These are phyloP conservation scores for Leucophenga maculata DNA, from an alignment of 2,888 invertebrate species.

Conservation along the genomic window DNA sequence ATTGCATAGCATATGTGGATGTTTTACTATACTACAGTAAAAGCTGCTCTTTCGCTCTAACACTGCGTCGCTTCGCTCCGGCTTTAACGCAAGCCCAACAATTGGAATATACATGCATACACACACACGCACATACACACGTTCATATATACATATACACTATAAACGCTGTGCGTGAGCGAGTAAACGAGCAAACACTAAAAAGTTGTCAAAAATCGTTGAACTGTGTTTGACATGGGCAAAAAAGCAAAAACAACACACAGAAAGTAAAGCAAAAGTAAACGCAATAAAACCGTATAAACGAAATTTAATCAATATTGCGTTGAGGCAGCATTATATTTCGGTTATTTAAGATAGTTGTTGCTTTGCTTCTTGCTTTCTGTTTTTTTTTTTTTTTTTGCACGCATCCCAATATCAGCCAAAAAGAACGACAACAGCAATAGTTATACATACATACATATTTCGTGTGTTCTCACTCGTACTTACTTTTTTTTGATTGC, in stretches of 20 bases:
- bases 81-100: constrained; percentile 9
- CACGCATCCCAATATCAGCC: not conserved
- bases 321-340: too few relatives aligned
- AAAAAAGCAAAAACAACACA: not conserved
- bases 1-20: too few relatives aligned
- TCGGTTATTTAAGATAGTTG: not conserved
- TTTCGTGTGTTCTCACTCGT: too few relatives aligned
- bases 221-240: not conserved
- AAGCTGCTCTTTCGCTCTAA: too few relatives aligned
- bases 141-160: constrained; percentile 23
- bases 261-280: not conserved
- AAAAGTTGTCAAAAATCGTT: not conserved
- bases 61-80: too few relatives aligned
- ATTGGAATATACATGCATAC: constrained; percentile 28
- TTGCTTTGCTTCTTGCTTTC: not conserved
- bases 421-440: too few relatives aligned
- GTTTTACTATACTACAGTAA: not conserved
- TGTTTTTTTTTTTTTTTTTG: constrained; percentile 2
- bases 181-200: too few relatives aligned
- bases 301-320: not conserved
- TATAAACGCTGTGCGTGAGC: constrained; percentile 39
- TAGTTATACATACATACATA: too few relatives aligned
- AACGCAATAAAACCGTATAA: not conserved
- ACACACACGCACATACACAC: constrained; percentile 19
- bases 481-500: not conserved